A percentile compares a stretch with the other conserved stretches of the same genome.
Evolutionary conservation across 1,140 invertebrate genomes (phyloP).

Genomic region (Sweltsa coloradensis): DNA sequence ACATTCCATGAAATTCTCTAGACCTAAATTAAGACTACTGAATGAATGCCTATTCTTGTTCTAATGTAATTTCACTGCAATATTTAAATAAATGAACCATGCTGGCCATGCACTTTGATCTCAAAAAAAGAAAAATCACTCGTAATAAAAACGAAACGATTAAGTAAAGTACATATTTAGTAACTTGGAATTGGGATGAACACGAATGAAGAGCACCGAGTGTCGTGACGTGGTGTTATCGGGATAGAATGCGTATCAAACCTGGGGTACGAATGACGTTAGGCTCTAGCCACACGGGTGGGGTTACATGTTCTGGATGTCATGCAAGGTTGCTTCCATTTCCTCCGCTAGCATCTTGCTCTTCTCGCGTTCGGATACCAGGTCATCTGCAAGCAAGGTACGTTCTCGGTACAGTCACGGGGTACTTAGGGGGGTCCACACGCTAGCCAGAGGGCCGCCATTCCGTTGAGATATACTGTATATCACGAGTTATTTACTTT

Average conservation of each 20-base stretch:
- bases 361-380: slow-evolving; percentile 88
- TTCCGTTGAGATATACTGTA: too few species aligned
- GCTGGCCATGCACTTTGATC: too few species aligned
- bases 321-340: slow-evolving; percentile 97
- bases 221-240: neutral
- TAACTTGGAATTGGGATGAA: too few species aligned
- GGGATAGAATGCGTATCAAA: slow-evolving; percentile 8
- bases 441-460: too few species aligned
- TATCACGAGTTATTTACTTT: too few species aligned
- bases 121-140: neutral
- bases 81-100: too few species aligned
- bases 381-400: slow-evolving; percentile 75
- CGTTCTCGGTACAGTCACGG: slow-evolving; percentile 19
- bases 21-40: too few species aligned
- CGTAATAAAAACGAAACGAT: neutral
- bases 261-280: slow-evolving; percentile 5
- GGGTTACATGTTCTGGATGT: slow-evolving; percentile 97
- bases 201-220: neutral
- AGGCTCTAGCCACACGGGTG: slow-evolving; percentile 5
- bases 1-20: too few species aligned
- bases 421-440: too few species aligned
- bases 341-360: slow-evolving; percentile 94
- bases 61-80: too few species aligned
- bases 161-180: neutral
- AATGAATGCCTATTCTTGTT: too few species aligned